phyloP scores from a whole-genome alignment of 2,888 invertebrate species.

The Hymenopus coronatus region DNA sequence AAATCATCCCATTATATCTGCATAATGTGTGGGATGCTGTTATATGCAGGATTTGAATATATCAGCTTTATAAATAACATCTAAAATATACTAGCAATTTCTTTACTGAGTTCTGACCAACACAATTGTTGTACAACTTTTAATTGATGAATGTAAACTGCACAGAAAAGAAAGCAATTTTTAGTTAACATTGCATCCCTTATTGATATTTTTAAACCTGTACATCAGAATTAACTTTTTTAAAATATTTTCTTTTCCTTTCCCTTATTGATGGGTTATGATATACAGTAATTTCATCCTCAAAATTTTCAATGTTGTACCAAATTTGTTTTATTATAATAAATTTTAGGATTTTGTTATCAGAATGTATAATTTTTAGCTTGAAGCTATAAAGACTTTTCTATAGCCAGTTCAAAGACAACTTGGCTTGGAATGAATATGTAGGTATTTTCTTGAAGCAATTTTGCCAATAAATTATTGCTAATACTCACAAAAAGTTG shows the following conservation, averaged over 20 bases:
- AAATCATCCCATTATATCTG: background rate
- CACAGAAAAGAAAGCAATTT: background rate
- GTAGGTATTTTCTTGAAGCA: conserved; percentile 13
- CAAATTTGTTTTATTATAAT: background rate
- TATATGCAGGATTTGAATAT: conserved; percentile 15
- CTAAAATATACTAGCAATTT: conserved; percentile 10
- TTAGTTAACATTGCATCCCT: background rate
- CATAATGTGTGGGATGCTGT: conserved; percentile 5
- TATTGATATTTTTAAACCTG: background rate
- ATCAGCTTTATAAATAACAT: conserved; percentile 23
- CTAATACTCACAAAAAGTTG: background rate
- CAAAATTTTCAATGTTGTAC: background rate
- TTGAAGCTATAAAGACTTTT: background rate
- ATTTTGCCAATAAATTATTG: conserved; percentile 15
- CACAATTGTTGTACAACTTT: conserved; percentile 12
- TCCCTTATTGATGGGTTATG: background rate
- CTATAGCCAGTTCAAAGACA: background rate
- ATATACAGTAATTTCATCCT: background rate
- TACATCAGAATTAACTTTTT: background rate
- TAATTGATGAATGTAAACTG: background rate
- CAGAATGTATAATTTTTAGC: background rate
- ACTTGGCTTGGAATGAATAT: background rate
- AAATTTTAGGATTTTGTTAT: conserved; percentile 9
- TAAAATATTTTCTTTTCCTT: background rate
- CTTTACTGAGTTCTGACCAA: background rate